Percentiles rank a stretch among this genome's conserved stretches.
These are phyloP conservation scores for Eilema sororculum DNA, from an alignment of 2,888 invertebrate genomes.

Conservation along the genomic window DNA sequence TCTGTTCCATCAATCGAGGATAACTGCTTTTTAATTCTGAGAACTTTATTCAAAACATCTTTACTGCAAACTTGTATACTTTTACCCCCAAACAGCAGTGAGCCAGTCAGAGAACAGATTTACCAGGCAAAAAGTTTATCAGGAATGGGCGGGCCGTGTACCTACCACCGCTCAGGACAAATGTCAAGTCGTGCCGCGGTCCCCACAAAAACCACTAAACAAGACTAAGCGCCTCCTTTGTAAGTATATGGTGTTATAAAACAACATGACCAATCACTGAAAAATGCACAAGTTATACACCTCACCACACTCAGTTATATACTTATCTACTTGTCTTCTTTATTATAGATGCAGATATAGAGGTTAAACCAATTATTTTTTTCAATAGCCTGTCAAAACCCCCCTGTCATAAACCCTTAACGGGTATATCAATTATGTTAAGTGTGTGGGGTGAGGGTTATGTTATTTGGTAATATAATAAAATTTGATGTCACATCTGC, in stretches of 20 bases:
- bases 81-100: constrained; percentile 52
- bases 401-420: background rate
- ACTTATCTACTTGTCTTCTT: background rate
- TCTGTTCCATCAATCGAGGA: background rate
- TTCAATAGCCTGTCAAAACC: background rate
- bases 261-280: too few species aligned
- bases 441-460: constrained; percentile 2
- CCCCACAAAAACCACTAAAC: constrained; percentile 60
- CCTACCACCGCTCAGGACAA: constrained; percentile 50
- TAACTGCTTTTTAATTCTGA: too few species aligned
- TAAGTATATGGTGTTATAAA: too few species aligned
- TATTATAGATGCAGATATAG: background rate
- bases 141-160: constrained; percentile 61
- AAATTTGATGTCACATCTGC: background rate
- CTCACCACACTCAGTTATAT: too few species aligned
- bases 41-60: background rate
- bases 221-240: constrained; percentile 48
- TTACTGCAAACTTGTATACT: constrained; percentile 38
- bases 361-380: background rate
- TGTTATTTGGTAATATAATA: constrained; percentile 8
- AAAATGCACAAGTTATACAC: too few species aligned
- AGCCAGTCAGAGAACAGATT: constrained; percentile 53
- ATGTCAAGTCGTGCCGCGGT: constrained; percentile 61
- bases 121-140: constrained; percentile 65
- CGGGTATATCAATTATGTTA: constrained; percentile 27